These are phyloP conservation scores for Drosophila mercatorum DNA, from an alignment of 2,888 invertebrate species.

Conservation along the genomic window DNA sequence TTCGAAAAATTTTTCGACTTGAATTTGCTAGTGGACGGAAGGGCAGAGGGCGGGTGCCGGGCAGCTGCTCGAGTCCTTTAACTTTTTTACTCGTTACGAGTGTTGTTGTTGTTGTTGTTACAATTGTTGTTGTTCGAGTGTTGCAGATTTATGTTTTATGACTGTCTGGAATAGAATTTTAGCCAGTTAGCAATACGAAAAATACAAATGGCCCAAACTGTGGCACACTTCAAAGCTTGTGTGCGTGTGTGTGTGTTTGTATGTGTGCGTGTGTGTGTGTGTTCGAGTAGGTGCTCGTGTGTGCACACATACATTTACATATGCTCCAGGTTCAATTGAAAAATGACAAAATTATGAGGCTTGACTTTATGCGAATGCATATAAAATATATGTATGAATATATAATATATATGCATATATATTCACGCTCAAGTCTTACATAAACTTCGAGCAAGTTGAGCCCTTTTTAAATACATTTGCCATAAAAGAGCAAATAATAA, in stretches of 20 bases:
- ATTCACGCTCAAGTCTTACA: neutral
- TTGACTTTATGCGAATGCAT: neutral
- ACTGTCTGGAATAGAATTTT: constrained; percentile 40
- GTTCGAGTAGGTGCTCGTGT: neutral
- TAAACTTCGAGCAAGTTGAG: neutral
- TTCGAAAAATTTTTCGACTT: constrained; percentile 27
- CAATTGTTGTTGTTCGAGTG: constrained; percentile 38
- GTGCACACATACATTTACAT: constrained; percentile 9
- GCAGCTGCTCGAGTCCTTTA: constrained; percentile 28
- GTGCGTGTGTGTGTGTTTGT: neutral
- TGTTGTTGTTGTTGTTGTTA: constrained; percentile 26
- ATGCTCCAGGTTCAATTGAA: constrained; percentile 27
- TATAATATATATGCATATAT: neutral
- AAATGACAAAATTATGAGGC: constrained; percentile 25
- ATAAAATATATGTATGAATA: neutral
- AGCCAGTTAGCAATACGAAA: constrained; percentile 25
- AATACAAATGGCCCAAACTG: constrained; percentile 13
- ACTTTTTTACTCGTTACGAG: constrained; percentile 45
- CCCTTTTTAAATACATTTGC: neutral
- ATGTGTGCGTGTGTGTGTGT: neutral
- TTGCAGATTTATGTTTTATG: constrained; percentile 70
- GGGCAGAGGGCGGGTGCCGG: neutral
- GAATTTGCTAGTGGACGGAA: neutral
- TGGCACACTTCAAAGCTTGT: constrained; percentile 22
- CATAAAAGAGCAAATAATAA: neutral